These are phyloP conservation scores for Australoheros facetus DNA, from an alignment of 2,797 vertebrate species.

Conservation along the genomic window DNA sequence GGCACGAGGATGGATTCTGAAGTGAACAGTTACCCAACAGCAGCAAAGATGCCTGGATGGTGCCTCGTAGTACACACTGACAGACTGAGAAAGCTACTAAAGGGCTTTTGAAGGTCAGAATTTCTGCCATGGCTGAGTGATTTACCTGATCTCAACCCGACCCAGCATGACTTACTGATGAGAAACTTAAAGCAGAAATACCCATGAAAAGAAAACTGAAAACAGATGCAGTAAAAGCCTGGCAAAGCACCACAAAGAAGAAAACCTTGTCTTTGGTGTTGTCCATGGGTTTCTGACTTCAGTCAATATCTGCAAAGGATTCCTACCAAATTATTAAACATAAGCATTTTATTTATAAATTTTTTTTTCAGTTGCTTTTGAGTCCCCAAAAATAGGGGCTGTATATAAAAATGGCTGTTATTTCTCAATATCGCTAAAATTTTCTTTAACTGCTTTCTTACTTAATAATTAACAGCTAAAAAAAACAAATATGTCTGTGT, in stretches of 20 bases:
- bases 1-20: neutral
- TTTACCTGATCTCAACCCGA: neutral
- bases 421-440: neutral
- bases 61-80: neutral
- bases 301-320: neutral
- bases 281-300: neutral
- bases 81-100: conserved; percentile 1
- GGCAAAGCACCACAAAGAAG: neutral
- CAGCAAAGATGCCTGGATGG: neutral
- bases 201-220: neutral
- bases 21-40: neutral
- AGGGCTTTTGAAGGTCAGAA: neutral
- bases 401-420: neutral
- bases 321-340: neutral
- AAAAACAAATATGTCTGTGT: neutral
- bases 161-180: neutral
- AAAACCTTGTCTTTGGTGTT: neutral
- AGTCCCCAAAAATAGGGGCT: neutral
- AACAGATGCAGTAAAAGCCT: neutral
- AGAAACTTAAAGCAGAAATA: neutral
- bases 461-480: neutral
- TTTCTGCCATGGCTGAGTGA: neutral
- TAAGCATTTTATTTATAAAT: neutral
- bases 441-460: neutral
- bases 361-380: neutral